phyloP scores from a whole-genome alignment of 2,113 vertebrate species.

The Zosterops japonicus region DNA sequence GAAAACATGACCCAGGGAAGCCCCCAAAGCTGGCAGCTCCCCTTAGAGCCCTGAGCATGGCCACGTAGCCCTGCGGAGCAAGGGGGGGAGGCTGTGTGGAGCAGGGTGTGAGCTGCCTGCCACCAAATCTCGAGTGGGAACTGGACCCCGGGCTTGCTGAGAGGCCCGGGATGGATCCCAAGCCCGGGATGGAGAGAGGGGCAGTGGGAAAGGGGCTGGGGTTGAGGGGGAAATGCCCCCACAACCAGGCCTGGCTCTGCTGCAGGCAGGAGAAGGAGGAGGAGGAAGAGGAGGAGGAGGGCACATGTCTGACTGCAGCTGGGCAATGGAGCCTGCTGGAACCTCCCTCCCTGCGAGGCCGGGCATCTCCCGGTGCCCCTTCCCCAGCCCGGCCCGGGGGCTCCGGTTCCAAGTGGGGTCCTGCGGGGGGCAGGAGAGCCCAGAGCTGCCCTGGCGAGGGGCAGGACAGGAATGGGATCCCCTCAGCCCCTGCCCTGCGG shows the following conservation, averaged over 20 bases:
- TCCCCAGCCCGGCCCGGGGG: background rate
- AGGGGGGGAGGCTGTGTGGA: background rate
- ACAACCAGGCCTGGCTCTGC: background rate
- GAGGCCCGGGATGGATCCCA: background rate
- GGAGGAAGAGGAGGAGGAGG: background rate
- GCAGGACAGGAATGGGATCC: background rate
- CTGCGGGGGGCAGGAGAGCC: background rate
- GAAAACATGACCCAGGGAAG: background rate
- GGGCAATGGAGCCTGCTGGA: background rate
- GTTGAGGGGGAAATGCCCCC: background rate
- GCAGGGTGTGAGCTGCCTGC: background rate
- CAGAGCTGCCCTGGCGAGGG: background rate
- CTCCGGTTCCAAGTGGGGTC: too few relatives aligned
- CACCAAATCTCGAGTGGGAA: background rate
- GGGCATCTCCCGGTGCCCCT: background rate
- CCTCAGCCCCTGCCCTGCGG: background rate
- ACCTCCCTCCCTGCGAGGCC: background rate
- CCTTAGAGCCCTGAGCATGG: rapidly evolving
- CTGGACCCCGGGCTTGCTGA: background rate
- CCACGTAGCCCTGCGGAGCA: background rate
- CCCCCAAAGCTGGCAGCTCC: background rate
- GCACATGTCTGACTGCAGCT: conserved; percentile 30
- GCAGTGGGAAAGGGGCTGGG: background rate
- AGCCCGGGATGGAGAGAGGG: background rate
- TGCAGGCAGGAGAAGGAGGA: background rate